A percentile compares a stretch with the other conserved stretches of the same genome.
Evolutionary conservation across 2,888 invertebrate species (phyloP).

Genomic region (Sturmia bella): DNA sequence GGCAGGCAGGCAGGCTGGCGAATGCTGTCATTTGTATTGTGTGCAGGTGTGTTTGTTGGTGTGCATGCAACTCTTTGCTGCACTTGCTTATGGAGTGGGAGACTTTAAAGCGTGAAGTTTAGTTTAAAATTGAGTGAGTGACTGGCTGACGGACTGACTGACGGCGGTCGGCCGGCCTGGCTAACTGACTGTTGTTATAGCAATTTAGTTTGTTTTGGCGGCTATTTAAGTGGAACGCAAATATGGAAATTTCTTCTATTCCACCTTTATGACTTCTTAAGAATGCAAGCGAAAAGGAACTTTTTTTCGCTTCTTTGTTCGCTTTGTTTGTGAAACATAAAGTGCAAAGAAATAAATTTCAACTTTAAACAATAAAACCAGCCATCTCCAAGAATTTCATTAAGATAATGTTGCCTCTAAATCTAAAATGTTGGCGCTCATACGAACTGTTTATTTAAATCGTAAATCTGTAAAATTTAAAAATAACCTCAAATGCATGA

Average conservation of each 20-base stretch:
- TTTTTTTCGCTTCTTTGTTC: neutral
- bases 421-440: slow-evolving; percentile 17
- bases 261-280: slow-evolving; percentile 70
- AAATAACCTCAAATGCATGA: slow-evolving; percentile 19
- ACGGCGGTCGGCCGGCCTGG: slow-evolving; percentile 22
- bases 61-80: slow-evolving; percentile 16
- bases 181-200: slow-evolving; percentile 69
- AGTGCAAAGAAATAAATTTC: slow-evolving; percentile 1
- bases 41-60: neutral
- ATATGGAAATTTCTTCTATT: slow-evolving; percentile 68
- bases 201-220: slow-evolving; percentile 68
- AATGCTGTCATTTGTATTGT: neutral
- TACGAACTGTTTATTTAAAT: neutral
- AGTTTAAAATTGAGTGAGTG: slow-evolving; percentile 61
- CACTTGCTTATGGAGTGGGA: slow-evolving; percentile 68
- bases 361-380: slow-evolving; percentile 32
- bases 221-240: slow-evolving; percentile 71
- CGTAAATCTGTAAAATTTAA: slow-evolving; percentile 1
- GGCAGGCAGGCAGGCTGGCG: no score
- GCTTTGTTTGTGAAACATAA: neutral
- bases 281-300: slow-evolving; percentile 53
- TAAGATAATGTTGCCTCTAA: slow-evolving; percentile 16
- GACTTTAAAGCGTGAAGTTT: slow-evolving; percentile 65
- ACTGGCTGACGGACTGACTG: slow-evolving; percentile 37
- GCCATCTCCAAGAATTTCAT: slow-evolving; percentile 40